Evolutionary conservation across 2,797 vertebrate genomes (phyloP), one percentile per base, ranked within the genome.

Genomic region (Myripristis murdjan): DNA sequence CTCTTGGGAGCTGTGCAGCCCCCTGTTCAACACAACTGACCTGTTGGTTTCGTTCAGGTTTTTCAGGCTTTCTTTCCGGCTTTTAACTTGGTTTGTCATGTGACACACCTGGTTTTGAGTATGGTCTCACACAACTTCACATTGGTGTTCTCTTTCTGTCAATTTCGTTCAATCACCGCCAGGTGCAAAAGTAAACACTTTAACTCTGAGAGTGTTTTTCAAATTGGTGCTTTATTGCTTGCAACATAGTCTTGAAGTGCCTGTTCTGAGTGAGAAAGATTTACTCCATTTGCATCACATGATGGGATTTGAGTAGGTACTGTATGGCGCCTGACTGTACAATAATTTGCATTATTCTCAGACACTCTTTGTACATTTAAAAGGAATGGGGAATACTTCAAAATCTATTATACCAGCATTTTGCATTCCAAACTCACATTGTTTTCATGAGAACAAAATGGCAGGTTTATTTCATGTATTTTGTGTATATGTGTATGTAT

Each of bases 271-370:
- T 31, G 28, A 44, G 72, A 64, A 47, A 33, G 26, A 68, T 69
- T 72, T 46, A 4, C 62, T 52, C 80, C 53, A 69, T 73, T 73
- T 88, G 55, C 43, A 74, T 61, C 60, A 59, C 71, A 71, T 82
- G 70, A 86, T 79, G 75, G 75, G 62, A 82, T 84, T 56, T 83
- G 56, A 83, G 75, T 7, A 31, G 43, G 43, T 55, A 47, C 64
- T 10, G 33, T 70, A 61, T 64, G 65, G 28, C 55, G 44, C 33
- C 43, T 77, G 51, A 64, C 79, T 60, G 56, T 59, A 26, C 16
- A 64, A 41, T 63, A 2, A 79, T 83, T 75, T 76, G 26, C 52
- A 70, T 68, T 31, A 75, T 73, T 66, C 43, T 77, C 63, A 76
- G 55, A 77, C 43, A 23, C 64, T 37, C 47, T 53, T 54, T 41